Evolutionary conservation across 1,140 invertebrate species (phyloP).

Genomic region (Zeugodacus cucurbitae): DNA sequence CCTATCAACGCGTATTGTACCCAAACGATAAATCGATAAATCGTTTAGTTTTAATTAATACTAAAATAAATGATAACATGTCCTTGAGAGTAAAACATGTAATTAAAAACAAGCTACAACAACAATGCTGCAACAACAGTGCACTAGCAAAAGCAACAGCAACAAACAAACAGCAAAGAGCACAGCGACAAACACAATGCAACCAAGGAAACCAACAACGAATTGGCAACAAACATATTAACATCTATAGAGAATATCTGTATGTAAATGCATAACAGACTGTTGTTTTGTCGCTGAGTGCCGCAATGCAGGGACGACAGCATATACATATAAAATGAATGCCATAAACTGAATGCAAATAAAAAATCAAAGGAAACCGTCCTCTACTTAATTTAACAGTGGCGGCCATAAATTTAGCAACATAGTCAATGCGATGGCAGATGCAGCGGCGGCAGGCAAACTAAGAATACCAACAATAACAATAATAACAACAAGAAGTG

Average conservation of each 20-base stretch:
- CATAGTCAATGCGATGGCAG: background rate
- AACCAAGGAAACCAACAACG: background rate
- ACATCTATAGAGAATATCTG: too few relatives aligned
- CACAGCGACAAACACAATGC: background rate
- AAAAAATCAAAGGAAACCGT: constrained; percentile 41
- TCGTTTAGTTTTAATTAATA: constrained; percentile 39
- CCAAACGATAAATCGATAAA: background rate
- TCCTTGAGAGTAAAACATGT: constrained; percentile 39
- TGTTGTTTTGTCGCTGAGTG: background rate
- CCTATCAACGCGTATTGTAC: background rate
- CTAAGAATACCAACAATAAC: background rate
- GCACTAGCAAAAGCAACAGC: background rate
- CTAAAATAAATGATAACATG: constrained; percentile 40
- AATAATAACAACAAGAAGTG: background rate
- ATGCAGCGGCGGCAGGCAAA: background rate
- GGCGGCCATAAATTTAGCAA: constrained; percentile 38
- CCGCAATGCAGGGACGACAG: background rate
- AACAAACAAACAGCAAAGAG: background rate
- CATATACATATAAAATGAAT: constrained; percentile 19
- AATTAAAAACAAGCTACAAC: constrained; percentile 37
- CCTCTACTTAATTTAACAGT: constrained; percentile 42
- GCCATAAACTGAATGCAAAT: constrained; percentile 30
- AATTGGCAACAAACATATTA: too few relatives aligned
- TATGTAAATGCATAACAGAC: background rate
- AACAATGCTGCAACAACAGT: background rate